A percentile compares a stretch with the other conserved stretches of the same genome.
phyloP scores from a whole-genome alignment of 2,888 invertebrate species.

The Antitype chi region DNA sequence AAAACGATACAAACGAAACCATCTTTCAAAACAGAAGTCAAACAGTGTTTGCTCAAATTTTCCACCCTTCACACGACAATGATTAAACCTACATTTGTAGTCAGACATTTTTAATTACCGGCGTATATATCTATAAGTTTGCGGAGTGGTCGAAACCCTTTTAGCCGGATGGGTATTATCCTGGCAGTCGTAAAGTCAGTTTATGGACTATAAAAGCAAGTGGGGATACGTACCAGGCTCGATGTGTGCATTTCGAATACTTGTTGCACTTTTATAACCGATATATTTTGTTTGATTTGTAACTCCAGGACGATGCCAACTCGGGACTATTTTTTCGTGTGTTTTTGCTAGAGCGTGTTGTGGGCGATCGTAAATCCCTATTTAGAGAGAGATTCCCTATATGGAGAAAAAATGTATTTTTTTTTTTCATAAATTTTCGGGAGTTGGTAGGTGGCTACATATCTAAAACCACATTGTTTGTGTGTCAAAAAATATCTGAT shows the following conservation, averaged over 20 bases:
- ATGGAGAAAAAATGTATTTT: not conserved
- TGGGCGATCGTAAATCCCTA: constrained; percentile 33
- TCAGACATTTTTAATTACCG: constrained; percentile 86
- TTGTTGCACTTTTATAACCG: constrained; percentile 90
- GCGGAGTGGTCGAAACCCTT: constrained; percentile 84
- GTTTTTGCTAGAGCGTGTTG: constrained; percentile 61
- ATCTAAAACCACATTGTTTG: not conserved
- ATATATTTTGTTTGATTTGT: constrained; percentile 90
- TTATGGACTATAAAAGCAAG: constrained; percentile 89
- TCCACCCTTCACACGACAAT: constrained; percentile 24
- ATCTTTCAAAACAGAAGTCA: not conserved
- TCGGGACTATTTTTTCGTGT: constrained; percentile 75
- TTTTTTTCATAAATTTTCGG: not conserved
- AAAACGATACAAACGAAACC: not conserved
- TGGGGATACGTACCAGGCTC: constrained; percentile 83
- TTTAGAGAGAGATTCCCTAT: no score
- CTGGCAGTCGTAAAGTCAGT: constrained; percentile 85
- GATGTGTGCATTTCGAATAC: constrained; percentile 85
- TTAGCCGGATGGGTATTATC: constrained; percentile 89
- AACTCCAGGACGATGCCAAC: constrained; percentile 84
- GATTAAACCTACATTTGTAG: constrained; percentile 61
- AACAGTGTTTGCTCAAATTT: constrained; percentile 22
- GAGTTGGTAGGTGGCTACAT: no score
- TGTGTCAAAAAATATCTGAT: not conserved
- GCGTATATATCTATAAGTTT: constrained; percentile 72